Base-by-base conservation (phyloP, 2,888 invertebrate species). In the Villa cingulata region DNA sequence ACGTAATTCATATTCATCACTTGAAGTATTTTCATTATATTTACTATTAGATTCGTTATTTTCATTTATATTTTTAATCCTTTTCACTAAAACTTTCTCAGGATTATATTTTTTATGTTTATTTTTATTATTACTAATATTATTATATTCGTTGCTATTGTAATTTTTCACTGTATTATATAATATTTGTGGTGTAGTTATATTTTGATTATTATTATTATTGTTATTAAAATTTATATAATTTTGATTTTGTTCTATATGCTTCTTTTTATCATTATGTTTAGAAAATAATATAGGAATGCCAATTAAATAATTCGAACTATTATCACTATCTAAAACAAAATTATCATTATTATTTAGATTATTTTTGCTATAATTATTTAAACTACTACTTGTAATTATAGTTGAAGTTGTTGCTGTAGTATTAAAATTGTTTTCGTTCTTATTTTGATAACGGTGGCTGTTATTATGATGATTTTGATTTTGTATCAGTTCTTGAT, bases 131-230 rank as follows among this genome's bases (percentile, higher is more conserved):
- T 20, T 45, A 19, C 14, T 38, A 10, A 16, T 39, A 41, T 34
- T 48, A 42, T 29, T 45, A 19, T 29, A 34, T 38, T 42, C 38
- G 43, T 39, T 39, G 41, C 46, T 41, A 36, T 36, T 37, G 15
- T 23, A 42, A 23, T 20, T 51, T n/a, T n/a, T n/a, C n/a, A n/a
- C n/a, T n/a, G n/a, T n/a, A n/a, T n/a, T n/a, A n/a, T n/a, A n/a
- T n/a, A 15, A 37, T 39, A 49, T 34, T 45, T 45, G 32, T 29
- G 37, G 7, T 48, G 40, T 41, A 16, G 17, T 23, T 32, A 43
- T 40, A 40, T 41, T 37, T 27, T 34, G 47, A 49, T 48, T 54
- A 48, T 37, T 53, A 46, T 48, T 43, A 43, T 38, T 52, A 17
- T 16, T 44, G 37, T 32, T 41, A 18, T 41, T 27, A 29, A 27